Percentiles rank a stretch among this genome's conserved stretches.
Conservation (phyloP, 1,140 invertebrate species). For the Trypoxylus dichotomus region DNA sequence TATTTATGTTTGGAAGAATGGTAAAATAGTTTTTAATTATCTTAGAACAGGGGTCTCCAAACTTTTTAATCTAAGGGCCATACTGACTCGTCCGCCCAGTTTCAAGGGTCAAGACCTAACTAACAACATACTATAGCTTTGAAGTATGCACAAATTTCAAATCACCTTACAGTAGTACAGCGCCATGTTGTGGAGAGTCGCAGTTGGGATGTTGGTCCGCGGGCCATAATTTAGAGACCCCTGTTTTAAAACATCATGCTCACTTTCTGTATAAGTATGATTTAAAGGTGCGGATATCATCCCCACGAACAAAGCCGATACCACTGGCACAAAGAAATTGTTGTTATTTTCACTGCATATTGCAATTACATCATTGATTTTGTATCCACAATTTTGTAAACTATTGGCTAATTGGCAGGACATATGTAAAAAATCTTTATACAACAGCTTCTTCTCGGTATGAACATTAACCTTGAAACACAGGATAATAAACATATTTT, state of each 20-base stretch:
- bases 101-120: too few relatives aligned
- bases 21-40: background rate
- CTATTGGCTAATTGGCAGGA: constrained; percentile 38
- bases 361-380: constrained; percentile 50
- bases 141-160: too few relatives aligned
- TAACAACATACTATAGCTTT: too few relatives aligned
- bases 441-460: constrained; percentile 30
- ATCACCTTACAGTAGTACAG: too few relatives aligned
- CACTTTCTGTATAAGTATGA: constrained; percentile 56
- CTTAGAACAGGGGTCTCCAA: too few relatives aligned
- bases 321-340: constrained; percentile 56
- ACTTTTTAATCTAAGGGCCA: too few relatives aligned
- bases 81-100: too few relatives aligned
- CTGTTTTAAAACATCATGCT: background rate
- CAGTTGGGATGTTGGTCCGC: too few relatives aligned
- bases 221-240: too few relatives aligned
- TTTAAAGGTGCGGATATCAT: constrained; percentile 61
- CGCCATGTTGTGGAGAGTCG: too few relatives aligned
- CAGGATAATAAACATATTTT: too few relatives aligned
- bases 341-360: constrained; percentile 62
- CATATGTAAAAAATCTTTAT: constrained; percentile 33
- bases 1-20: background rate
- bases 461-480: constrained; percentile 36
- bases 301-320: constrained; percentile 57
- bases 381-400: constrained; percentile 35